Percentiles rank a stretch among this genome's conserved stretches.
These are phyloP conservation scores for Wiebesia pumilae DNA, from an alignment of 1,140 invertebrate genomes.

Conservation along the genomic window DNA sequence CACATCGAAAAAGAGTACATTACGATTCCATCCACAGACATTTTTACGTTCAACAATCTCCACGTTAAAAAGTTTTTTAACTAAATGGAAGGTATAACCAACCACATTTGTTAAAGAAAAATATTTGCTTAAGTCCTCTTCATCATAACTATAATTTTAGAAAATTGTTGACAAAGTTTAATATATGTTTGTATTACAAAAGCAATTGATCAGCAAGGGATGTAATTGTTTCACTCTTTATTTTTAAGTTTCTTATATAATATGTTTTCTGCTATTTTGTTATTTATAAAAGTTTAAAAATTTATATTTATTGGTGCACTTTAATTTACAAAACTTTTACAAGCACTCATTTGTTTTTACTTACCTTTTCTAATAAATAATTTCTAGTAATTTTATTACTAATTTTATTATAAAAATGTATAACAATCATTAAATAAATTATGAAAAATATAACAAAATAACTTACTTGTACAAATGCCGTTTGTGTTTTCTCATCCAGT, in stretches of 20 bases:
- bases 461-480: constrained; percentile 79
- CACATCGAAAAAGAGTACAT: constrained; percentile 89
- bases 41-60: constrained; percentile 82
- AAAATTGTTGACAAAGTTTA: background rate
- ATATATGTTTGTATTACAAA: background rate
- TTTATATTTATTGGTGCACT: too few relatives aligned
- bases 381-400: too few relatives aligned
- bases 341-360: too few relatives aligned
- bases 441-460: constrained; percentile 4
- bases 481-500: constrained; percentile 86
- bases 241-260: background rate
- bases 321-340: too few relatives aligned
- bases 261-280: too few relatives aligned
- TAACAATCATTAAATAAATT: too few relatives aligned
- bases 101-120: constrained; percentile 89
- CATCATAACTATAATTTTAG: constrained; percentile 76
- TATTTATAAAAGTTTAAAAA: too few relatives aligned
- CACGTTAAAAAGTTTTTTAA: constrained; percentile 87
- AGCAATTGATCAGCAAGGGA: background rate
- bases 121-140: constrained; percentile 84
- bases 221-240: background rate
- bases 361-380: too few relatives aligned
- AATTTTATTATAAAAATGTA: too few relatives aligned
- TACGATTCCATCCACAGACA: constrained; percentile 86
- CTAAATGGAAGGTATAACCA: constrained; percentile 83